Conservation (phyloP, 2,888 invertebrate species). For the Nomada lathburiana region DNA sequence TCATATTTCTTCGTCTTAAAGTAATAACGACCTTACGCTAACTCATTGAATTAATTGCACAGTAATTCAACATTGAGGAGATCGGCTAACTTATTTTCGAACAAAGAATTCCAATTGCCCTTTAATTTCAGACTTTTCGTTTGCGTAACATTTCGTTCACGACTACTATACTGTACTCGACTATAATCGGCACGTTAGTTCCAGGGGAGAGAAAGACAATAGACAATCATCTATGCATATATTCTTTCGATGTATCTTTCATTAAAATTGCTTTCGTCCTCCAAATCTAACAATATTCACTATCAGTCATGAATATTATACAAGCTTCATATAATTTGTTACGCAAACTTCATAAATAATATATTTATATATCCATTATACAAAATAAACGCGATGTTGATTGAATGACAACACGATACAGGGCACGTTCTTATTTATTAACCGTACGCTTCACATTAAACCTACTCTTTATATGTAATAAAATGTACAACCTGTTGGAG, state of each 20-base stretch:
- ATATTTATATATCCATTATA: conserved; percentile 6
- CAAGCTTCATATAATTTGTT: conserved; percentile 2
- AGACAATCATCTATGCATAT: neutral
- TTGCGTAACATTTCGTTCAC: neutral
- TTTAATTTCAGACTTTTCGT: neutral
- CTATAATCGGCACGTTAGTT: too few relatives aligned
- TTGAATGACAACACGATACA: conserved; percentile 14
- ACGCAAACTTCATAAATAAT: conserved; percentile 49
- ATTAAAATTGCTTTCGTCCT: neutral
- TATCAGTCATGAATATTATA: conserved; percentile 3
- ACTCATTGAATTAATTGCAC: neutral
- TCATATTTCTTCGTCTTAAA: conserved; percentile 22
- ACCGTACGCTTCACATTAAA: conserved; percentile 34
- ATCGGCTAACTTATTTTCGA: neutral
- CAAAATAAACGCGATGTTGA: conserved; percentile 18
- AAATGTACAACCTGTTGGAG: conserved; percentile 63
- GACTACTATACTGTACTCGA: neutral
- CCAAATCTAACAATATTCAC: conserved; percentile 4
- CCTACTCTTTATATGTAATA: conserved; percentile 46
- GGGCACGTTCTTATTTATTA: conserved; percentile 51
- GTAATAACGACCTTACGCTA: neutral
- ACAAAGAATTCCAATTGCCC: neutral
- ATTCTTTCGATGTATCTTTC: neutral
- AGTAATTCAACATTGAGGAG: conserved; percentile 4
- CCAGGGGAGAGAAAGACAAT: too few relatives aligned